Evolutionary conservation across 2,797 vertebrate genomes (phyloP).

Genomic region (Gymnoscopelus braueri): DNA sequence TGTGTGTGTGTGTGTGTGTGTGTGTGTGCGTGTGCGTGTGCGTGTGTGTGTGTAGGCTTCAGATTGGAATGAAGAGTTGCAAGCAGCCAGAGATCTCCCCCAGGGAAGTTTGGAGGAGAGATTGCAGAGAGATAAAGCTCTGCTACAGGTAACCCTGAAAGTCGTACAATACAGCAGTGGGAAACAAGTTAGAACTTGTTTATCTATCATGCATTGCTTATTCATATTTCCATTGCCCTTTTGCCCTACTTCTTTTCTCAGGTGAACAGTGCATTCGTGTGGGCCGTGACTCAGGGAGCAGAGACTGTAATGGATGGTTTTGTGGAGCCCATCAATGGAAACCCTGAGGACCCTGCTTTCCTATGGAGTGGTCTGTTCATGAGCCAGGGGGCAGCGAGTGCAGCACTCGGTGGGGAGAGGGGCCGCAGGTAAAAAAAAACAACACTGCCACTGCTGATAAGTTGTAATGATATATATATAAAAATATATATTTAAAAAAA

Average conservation of each 20-base stretch:
- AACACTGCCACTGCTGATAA: slow-evolving; percentile 3
- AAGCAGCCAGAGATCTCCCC: slow-evolving; percentile 81
- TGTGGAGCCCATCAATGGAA: slow-evolving; percentile 78
- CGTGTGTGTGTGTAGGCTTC: slow-evolving; percentile 62
- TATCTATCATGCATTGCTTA: neutral
- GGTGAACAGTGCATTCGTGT: slow-evolving; percentile 84
- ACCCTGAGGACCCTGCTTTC: slow-evolving; percentile 80
- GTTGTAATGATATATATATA: neutral
- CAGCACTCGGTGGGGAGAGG: slow-evolving; percentile 75
- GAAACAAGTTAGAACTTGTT: neutral
- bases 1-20: neutral
- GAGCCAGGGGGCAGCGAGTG: slow-evolving; percentile 74
- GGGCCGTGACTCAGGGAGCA: slow-evolving; percentile 75
- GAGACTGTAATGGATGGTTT: slow-evolving; percentile 82
- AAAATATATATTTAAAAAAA: no score
- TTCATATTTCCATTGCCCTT: neutral
- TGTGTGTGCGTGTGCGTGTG: slow-evolving; percentile 1
- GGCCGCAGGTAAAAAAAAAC: slow-evolving; percentile 74
- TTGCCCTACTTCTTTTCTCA: slow-evolving; percentile 39
- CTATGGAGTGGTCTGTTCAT: slow-evolving; percentile 82
- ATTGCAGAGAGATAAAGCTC: slow-evolving; percentile 77
- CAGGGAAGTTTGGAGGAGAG: slow-evolving; percentile 77
- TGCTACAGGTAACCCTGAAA: slow-evolving; percentile 77
- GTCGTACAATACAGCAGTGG: neutral
- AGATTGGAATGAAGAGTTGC: slow-evolving; percentile 87